phyloP scores from a whole-genome alignment of 2,888 invertebrate genomes.

The Labia minor region DNA sequence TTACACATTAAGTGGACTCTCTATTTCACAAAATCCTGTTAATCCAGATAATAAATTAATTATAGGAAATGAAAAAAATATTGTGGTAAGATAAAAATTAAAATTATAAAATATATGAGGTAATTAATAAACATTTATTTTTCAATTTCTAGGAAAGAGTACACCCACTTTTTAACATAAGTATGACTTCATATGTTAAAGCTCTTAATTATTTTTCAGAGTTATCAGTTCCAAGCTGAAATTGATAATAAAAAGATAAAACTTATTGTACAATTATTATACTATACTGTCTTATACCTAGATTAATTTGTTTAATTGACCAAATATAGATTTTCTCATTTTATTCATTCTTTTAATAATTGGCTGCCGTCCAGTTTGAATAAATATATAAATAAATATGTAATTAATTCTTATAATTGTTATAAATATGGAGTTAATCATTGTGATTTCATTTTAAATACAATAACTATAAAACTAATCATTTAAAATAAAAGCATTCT shows the following conservation, averaged over 20 bases:
- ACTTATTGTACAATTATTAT: not conserved
- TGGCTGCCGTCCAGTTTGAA: not conserved
- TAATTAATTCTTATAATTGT: too few relatives aligned
- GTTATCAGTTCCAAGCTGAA: conserved; percentile 26
- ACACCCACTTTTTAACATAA: conserved; percentile 76
- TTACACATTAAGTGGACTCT: conserved; percentile 87
- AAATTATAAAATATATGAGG: not conserved
- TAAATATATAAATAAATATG: too few relatives aligned
- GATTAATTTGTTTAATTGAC: not conserved
- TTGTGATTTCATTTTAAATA: too few relatives aligned
- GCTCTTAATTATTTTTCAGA: conserved; percentile 40
- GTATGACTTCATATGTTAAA: conserved; percentile 49
- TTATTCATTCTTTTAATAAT: not conserved
- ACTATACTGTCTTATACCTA: not conserved
- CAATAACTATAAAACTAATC: too few relatives aligned
- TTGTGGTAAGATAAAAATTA: conserved; percentile 49
- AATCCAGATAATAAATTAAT: conserved; percentile 34
- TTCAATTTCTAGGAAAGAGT: conserved; percentile 51
- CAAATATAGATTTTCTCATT: not conserved
- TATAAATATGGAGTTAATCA: too few relatives aligned
- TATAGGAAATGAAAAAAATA: conserved; percentile 56
- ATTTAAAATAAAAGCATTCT: too few relatives aligned
- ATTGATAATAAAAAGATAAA: not conserved
- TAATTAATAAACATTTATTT: conserved; percentile 24
- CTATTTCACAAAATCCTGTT: conserved; percentile 70